Evolutionary conservation across 2,888 invertebrate species (phyloP).

Genomic region (Idaea straminata): DNA sequence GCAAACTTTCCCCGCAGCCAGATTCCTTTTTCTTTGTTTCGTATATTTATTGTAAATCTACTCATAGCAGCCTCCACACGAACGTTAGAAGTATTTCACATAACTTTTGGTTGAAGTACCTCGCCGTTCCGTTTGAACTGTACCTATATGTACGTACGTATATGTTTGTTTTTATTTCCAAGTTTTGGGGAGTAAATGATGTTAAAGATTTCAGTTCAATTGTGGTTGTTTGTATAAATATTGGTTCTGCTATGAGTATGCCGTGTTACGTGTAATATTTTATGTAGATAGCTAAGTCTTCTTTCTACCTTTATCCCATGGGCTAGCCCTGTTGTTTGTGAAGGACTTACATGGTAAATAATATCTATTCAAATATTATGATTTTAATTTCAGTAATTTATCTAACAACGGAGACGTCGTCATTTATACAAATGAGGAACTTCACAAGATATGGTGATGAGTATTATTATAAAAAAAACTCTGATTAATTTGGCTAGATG

Average conservation of each 20-base stretch:
- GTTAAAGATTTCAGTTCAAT: neutral
- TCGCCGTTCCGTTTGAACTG: conserved; percentile 27
- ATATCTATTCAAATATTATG: no score
- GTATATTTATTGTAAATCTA: conserved; percentile 80
- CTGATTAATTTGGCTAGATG: no score
- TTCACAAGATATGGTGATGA: no score
- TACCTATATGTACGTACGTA: conserved; percentile 15
- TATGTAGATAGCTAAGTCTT: no score
- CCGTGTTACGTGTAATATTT: no score
- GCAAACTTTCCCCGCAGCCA: conserved; percentile 75
- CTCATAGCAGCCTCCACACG: conserved; percentile 69
- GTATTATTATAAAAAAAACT: no score
- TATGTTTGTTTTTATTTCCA: neutral
- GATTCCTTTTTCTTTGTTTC: conserved; percentile 80
- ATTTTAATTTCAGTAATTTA: no score
- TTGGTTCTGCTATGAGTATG: neutral
- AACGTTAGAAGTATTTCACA: conserved; percentile 75
- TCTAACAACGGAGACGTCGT: no score
- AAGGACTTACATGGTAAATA: no score
- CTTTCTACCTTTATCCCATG: no score
- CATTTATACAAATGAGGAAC: no score
- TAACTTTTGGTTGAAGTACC: conserved; percentile 64
- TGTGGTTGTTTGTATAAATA: neutral
- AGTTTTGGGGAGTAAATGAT: neutral
- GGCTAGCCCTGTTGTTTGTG: no score